Evolutionary conservation across 2,797 vertebrate genomes (phyloP).

Genomic region (Eulemur coronatus): DNA sequence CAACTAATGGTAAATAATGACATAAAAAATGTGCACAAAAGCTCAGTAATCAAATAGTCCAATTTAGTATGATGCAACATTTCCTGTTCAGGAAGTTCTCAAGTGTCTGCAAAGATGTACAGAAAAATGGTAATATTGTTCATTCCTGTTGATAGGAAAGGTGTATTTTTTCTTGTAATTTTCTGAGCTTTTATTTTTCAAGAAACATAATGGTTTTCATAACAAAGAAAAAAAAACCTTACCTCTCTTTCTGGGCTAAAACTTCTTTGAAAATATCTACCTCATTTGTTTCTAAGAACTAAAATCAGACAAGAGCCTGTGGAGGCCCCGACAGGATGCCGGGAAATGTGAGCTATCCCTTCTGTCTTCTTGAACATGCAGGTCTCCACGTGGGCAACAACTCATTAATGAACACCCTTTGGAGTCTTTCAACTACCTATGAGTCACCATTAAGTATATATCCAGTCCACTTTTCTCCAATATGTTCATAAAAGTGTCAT

Average conservation of each 20-base stretch:
- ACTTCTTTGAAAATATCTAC: background rate
- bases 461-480: background rate
- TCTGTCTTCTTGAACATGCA: fast-evolving
- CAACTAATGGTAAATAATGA: background rate
- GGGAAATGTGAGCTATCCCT: fast-evolving
- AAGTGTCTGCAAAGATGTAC: background rate
- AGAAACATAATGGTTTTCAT: background rate
- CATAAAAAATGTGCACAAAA: background rate
- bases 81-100: background rate
- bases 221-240: background rate
- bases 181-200: background rate
- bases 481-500: too few species aligned
- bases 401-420: too few species aligned
- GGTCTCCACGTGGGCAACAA: fast-evolving
- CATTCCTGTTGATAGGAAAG: background rate
- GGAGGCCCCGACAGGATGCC: fast-evolving
- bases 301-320: background rate
- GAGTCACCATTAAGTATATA: background rate
- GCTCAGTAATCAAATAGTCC: background rate
- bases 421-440: background rate
- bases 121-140: background rate
- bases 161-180: background rate
- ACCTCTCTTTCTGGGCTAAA: background rate
- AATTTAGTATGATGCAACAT: background rate
- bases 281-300: background rate